phyloP scores from a whole-genome alignment of 2,797 vertebrate genomes.

The Smutsia temminckii region DNA sequence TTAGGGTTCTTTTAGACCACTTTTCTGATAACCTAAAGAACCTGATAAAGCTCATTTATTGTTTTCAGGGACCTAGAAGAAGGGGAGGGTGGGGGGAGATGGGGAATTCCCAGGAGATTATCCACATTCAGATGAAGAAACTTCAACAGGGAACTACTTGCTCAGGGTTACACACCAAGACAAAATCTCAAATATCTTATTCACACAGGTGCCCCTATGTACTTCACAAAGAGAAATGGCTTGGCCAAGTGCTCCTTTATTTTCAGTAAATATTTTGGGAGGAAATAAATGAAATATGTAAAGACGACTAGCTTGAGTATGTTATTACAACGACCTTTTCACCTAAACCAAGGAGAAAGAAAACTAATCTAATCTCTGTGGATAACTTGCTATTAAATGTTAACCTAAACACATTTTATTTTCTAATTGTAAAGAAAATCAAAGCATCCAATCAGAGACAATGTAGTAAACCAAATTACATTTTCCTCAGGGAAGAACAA shows the following conservation, averaged over 20 bases:
- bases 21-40: slow-evolving; percentile 36
- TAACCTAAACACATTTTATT: slow-evolving; percentile 65
- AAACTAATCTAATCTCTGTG: slow-evolving; percentile 66
- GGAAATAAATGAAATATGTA: slow-evolving; percentile 55
- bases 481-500: slow-evolving; percentile 74
- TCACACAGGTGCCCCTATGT: neutral
- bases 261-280: slow-evolving; percentile 57
- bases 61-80: neutral
- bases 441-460: slow-evolving; percentile 66
- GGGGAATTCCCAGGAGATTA: neutral
- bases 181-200: neutral
- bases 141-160: neutral
- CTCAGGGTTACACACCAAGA: neutral
- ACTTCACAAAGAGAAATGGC: slow-evolving; percentile 21
- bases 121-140: neutral
- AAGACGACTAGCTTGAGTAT: neutral
- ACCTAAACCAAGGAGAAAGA: slow-evolving; percentile 59
- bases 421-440: slow-evolving; percentile 78
- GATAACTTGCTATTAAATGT: slow-evolving; percentile 64
- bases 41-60: neutral
- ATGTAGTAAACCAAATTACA: slow-evolving; percentile 73
- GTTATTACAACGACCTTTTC: slow-evolving; percentile 44
- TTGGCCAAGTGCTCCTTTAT: slow-evolving; percentile 6
- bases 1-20: neutral
- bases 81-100: neutral